A percentile compares a stretch with the other conserved stretches of the same genome.
phyloP scores from a whole-genome alignment of 2,113 vertebrate genomes.

The Emydocephalus ijimae region DNA sequence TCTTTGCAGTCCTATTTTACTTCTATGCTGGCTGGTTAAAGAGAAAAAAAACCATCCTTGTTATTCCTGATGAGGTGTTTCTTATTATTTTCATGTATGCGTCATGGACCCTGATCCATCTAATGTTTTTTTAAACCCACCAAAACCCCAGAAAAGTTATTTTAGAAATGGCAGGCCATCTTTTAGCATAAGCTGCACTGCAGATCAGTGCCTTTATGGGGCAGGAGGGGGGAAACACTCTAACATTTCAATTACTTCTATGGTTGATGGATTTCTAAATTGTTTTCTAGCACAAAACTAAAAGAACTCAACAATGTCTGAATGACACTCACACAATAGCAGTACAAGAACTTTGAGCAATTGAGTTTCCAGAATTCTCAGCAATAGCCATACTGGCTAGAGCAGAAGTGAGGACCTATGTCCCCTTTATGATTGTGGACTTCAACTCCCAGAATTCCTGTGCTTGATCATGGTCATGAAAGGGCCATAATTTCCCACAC shows the following conservation, averaged over 20 bases:
- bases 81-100: background rate
- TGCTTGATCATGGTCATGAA: too few species aligned
- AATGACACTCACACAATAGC: background rate
- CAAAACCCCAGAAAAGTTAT: background rate
- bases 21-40: background rate
- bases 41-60: too few species aligned
- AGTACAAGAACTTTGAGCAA: background rate
- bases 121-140: background rate
- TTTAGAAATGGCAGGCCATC: background rate
- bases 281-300: background rate
- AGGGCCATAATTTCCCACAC: too few species aligned
- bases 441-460: background rate
- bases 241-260: background rate
- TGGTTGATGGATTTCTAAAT: background rate
- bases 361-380: background rate
- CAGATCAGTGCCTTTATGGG: background rate
- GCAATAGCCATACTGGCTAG: background rate
- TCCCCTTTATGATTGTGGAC: background rate
- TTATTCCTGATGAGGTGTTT: background rate
- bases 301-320: background rate
- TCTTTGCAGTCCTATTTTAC: background rate
- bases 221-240: fast-evolving
- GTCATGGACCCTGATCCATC: background rate
- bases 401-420: too few species aligned
- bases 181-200: background rate